phyloP scores from a whole-genome alignment of 2,797 vertebrate species.

The Poecile montanus region DNA sequence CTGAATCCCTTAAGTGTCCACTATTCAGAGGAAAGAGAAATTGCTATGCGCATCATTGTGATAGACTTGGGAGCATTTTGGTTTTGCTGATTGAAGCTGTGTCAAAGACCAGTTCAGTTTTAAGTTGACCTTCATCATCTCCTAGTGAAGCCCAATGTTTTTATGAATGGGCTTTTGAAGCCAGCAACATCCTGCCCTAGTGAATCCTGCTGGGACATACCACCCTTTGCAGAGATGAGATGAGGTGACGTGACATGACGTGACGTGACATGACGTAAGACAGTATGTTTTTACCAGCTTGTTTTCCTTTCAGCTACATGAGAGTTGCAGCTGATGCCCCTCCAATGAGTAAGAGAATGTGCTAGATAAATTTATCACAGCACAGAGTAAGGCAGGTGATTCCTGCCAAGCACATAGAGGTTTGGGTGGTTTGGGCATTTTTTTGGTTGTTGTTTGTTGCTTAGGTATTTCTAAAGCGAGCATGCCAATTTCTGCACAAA shows the following conservation, averaged over 20 bases:
- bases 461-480: background rate
- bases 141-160: background rate
- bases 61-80: background rate
- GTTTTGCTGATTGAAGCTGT: background rate
- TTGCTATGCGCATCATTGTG: background rate
- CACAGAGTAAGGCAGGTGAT: background rate
- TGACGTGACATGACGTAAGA: too few relatives aligned
- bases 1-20: background rate
- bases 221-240: background rate
- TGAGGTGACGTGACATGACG: too few relatives aligned
- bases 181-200: background rate
- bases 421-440: background rate
- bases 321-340: background rate
- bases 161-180: conserved; percentile 25
- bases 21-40: background rate
- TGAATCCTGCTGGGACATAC: background rate
- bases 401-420: background rate
- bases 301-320: background rate
- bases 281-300: background rate
- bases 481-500: background rate
- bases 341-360: background rate
- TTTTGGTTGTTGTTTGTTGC: background rate
- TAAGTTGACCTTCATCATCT: background rate
- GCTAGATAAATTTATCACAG: background rate
- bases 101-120: background rate